Conservation (phyloP, 1,140 invertebrate genomes). For the Calliphora vicina region DNA sequence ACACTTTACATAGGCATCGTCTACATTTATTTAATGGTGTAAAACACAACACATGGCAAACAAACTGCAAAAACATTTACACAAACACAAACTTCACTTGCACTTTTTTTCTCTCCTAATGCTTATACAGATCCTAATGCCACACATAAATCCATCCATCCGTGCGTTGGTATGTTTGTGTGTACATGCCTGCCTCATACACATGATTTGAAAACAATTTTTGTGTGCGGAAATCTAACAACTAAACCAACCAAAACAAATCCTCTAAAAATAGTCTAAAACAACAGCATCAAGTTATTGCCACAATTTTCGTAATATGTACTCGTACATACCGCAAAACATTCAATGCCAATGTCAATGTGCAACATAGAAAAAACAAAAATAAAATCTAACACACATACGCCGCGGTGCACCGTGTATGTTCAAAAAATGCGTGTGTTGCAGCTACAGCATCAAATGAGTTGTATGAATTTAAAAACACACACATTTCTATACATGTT, state of each 20-base stretch:
- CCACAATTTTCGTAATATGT: constrained; percentile 12
- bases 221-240: neutral
- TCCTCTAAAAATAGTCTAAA: neutral
- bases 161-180: neutral
- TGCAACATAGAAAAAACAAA: neutral
- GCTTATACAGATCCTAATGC: neutral
- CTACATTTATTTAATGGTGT: neutral
- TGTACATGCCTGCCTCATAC: too few species aligned
- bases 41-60: neutral
- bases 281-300: neutral
- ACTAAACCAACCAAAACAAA: neutral
- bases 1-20: neutral
- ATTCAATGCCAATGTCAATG: constrained; percentile 9
- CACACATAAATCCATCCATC: neutral
- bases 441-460: neutral
- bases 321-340: neutral
- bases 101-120: neutral
- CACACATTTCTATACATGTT: neutral
- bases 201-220: neutral
- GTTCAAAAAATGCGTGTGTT: neutral
- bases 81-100: neutral
- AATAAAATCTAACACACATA: too few species aligned
- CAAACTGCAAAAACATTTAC: neutral
- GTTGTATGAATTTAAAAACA: neutral
- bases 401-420: too few species aligned